Base-by-base conservation (phyloP, 2,113 vertebrate species). In the Nasalis larvatus region DNA sequence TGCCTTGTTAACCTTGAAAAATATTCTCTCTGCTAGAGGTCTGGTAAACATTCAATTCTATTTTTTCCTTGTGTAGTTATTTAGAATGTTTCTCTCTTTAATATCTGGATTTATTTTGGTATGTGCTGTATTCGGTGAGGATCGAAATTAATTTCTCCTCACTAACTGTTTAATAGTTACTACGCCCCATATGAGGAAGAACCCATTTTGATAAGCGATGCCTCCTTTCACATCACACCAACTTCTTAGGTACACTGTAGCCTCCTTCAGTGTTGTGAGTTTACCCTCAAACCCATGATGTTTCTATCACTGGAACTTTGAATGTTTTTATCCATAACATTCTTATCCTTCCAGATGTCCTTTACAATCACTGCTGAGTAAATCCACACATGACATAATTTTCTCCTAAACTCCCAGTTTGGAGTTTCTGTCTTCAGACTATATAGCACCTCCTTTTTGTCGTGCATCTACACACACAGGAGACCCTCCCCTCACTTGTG, bases 21-120 rank as follows among this genome's bases (percentile, higher is more conserved):
- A 71, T 37, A 68, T 71, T 69, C n/a, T 8, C 49, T 66, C 58
- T 96, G 60, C 30, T 49, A 84, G n/a, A n/a, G 2, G 18, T 69
- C 21, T 73, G 45, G 86, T 23, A 58, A 47, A 40, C 45, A 25
- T 30, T 89, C 52, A 86, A 21, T 52, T 93, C 42, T 42, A 30
- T 63, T 73, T 94, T 58, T 73, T 69, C 42, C 30, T 84, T 37
- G 45, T 91, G 66, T 94, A 54, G 52, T 74, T 73, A 95, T 56
- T 93, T 91, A 89, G 35, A 66, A n/a, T 58, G 18, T 58, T 84
- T 58, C 69, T 49, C 35, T 92, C 37, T 89, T 88, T 78, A 97
- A 63, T 14, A 94, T 45, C 30, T 77, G 16, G 30, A 82, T 54
- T 27, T 37, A 58, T 35, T 89, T 90, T 27, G 45, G 40, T 52